Conservation (phyloP, 2,113 vertebrate genomes). For the Sylvietta virens region DNA sequence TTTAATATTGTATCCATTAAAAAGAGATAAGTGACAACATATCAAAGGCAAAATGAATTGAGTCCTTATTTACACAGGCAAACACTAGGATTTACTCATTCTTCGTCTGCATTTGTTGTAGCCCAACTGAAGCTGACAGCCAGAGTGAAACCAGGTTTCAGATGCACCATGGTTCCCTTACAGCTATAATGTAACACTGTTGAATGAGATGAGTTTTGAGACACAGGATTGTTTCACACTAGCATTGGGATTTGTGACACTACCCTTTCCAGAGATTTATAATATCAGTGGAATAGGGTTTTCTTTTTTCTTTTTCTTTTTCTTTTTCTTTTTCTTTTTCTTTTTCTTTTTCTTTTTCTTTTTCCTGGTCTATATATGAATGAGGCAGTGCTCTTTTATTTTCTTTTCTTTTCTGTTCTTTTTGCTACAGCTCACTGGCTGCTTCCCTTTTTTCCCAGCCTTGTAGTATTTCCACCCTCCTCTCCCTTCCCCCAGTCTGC, state of each 20-base stretch:
- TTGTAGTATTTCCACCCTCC: slow-evolving; percentile 18
- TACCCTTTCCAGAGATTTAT: neutral
- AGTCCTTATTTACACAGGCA: neutral
- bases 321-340: neutral
- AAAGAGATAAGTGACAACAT: neutral
- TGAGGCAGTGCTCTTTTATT: neutral
- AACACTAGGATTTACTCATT: neutral
- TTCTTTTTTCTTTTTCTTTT: neutral
- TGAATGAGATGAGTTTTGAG: neutral
- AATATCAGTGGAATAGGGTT: neutral
- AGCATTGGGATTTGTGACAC: neutral
- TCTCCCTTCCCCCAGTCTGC: slow-evolving; percentile 29
- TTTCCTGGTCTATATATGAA: neutral
- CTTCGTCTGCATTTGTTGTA: neutral
- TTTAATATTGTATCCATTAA: neutral
- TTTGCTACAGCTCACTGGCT: slow-evolving; percentile 27
- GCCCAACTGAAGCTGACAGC: neutral
- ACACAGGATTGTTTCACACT: neutral
- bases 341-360: neutral
- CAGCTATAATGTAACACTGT: neutral
- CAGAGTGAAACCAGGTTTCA: neutral
- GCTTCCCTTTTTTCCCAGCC: slow-evolving; percentile 31
- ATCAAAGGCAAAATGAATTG: neutral
- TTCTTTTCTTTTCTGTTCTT: neutral
- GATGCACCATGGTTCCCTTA: rapidly evolving